These are phyloP conservation scores for Porites lutea DNA, from an alignment of 64 coral and sea anemone genomes.

Conservation along the genomic window DNA sequence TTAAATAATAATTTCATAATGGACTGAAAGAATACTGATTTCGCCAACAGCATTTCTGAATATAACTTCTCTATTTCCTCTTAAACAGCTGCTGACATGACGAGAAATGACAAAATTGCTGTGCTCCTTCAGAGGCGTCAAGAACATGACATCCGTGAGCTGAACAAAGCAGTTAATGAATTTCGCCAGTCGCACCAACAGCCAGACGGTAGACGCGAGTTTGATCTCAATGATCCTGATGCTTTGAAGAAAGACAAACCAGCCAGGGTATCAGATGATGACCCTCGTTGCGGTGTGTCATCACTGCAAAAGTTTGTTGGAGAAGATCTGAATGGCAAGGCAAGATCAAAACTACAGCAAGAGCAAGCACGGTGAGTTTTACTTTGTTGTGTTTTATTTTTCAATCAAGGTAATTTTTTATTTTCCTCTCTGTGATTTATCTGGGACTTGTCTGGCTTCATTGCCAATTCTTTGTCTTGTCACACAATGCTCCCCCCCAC, in stretches of 20 bases:
- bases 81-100: slow-evolving; percentile 88
- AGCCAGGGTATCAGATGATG: slow-evolving; percentile 97
- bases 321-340: slow-evolving; percentile 91
- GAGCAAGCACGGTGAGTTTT: slow-evolving; percentile 88
- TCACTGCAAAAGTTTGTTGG: slow-evolving; percentile 98
- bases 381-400: too few species aligned
- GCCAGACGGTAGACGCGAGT: slow-evolving; percentile 82
- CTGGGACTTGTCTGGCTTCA: too few species aligned
- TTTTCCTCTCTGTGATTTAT: too few species aligned
- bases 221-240: slow-evolving; percentile 99
- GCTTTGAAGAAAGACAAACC: slow-evolving; percentile 97
- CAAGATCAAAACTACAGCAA: slow-evolving; percentile 84
- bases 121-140: slow-evolving; percentile 89
- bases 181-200: slow-evolving; percentile 86
- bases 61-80: too few species aligned
- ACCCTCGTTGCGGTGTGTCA: slow-evolving; percentile 92
- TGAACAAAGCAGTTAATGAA: slow-evolving; percentile 91
- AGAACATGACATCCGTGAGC: slow-evolving; percentile 94
- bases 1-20: too few species aligned
- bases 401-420: too few species aligned
- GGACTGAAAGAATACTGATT: too few species aligned
- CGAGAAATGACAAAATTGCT: slow-evolving; percentile 95
- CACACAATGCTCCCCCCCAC: too few species aligned
- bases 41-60: background rate
- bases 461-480: too few species aligned